Evolutionary conservation across 92 coral and sea anemone species (phyloP).

Genomic region (Hydrozoanthus gracilis): DNA sequence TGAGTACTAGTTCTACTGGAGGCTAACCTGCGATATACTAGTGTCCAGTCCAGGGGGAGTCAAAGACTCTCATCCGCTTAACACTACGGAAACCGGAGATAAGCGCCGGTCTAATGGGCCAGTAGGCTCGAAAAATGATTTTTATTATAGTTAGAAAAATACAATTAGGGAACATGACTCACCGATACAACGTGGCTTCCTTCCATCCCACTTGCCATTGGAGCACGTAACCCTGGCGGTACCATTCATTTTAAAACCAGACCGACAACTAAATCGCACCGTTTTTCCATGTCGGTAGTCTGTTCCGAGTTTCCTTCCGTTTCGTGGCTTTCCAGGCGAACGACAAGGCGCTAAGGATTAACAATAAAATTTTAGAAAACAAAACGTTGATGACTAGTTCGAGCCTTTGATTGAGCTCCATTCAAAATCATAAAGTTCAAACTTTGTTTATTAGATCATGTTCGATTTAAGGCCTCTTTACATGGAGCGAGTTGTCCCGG

Average conservation of each 20-base stretch:
- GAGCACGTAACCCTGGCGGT: background rate
- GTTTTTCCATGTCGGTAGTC: constrained; percentile 33
- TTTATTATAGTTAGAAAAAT: too few species aligned
- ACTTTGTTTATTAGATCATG: too few species aligned
- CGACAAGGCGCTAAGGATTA: constrained; percentile 20
- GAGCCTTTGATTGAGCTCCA: background rate
- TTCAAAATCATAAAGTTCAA: too few species aligned
- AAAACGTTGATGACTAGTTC: background rate
- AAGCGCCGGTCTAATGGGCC: too few species aligned
- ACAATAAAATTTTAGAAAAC: background rate
- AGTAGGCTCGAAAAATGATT: too few species aligned
- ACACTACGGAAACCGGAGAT: too few species aligned
- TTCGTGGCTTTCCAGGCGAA: background rate
- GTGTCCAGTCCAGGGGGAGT: too few species aligned
- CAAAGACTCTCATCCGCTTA: too few species aligned
- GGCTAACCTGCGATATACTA: too few species aligned
- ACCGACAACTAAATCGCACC: background rate
- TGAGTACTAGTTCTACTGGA: background rate
- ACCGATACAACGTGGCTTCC: constrained; percentile 35
- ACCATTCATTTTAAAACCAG: constrained; percentile 19
- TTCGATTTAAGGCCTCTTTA: too few species aligned
- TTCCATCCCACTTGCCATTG: constrained; percentile 15
- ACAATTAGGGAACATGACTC: background rate
- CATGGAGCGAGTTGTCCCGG: too few species aligned
- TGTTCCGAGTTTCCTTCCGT: constrained; percentile 8